Conservation (phyloP, 2,797 vertebrate genomes). For the Lindbergichthys nudifrons region DNA sequence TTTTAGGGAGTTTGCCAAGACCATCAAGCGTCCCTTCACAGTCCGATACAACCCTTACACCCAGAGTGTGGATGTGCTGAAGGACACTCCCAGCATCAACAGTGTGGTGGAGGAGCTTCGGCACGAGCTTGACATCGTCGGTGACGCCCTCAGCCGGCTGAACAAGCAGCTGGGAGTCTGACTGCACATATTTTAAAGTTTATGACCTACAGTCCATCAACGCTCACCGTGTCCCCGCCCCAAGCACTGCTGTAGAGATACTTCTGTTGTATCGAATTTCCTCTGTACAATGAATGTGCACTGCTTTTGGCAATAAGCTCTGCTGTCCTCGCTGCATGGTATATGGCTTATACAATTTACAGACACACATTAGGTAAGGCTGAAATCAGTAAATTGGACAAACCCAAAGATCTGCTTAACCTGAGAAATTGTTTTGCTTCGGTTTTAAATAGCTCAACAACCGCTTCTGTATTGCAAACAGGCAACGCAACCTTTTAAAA, state of each 20-base stretch:
- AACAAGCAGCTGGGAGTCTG: slow-evolving; percentile 90
- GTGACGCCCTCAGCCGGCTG: slow-evolving; percentile 91
- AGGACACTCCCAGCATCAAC: slow-evolving; percentile 92
- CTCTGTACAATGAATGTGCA: slow-evolving; percentile 69
- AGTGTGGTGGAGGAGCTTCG: slow-evolving; percentile 92
- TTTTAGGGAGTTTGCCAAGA: slow-evolving; percentile 96
- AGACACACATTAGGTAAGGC: slow-evolving; percentile 29
- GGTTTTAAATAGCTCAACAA: slow-evolving; percentile 17
- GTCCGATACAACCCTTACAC: slow-evolving; percentile 97
- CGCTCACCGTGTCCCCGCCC: slow-evolving; percentile 35
- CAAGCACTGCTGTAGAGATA: slow-evolving; percentile 52
- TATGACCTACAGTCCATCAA: slow-evolving; percentile 22
- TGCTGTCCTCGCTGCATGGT: slow-evolving; percentile 45
- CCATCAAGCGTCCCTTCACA: slow-evolving; percentile 95
- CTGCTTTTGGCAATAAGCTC: slow-evolving; percentile 38
- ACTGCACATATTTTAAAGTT: slow-evolving; percentile 28
- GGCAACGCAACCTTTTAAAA: slow-evolving; percentile 35
- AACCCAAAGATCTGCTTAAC: slow-evolving; percentile 68
- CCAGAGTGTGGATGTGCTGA: slow-evolving; percentile 93
- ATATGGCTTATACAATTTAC: slow-evolving; percentile 34
- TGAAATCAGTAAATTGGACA: slow-evolving; percentile 46
- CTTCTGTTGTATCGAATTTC: slow-evolving; percentile 59
- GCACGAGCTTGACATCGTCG: slow-evolving; percentile 93
- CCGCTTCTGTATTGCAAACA: slow-evolving; percentile 40
- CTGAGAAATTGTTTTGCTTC: slow-evolving; percentile 35